These are phyloP conservation scores for Hypomecis atomaria DNA, from an alignment of 2,888 invertebrate species.

Conservation along the genomic window DNA sequence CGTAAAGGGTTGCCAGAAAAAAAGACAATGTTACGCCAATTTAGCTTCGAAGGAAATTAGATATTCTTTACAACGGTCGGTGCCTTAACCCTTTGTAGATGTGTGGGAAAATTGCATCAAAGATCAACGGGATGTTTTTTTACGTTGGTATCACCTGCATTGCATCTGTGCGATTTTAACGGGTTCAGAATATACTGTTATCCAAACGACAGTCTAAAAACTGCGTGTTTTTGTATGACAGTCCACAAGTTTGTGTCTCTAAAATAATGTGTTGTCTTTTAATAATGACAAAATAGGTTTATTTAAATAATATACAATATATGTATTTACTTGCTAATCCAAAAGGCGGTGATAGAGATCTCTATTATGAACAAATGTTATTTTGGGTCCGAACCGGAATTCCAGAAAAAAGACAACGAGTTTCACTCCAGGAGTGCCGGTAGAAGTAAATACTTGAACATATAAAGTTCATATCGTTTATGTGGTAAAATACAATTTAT, in stretches of 20 bases:
- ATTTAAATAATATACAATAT: no score
- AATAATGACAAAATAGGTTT: no score
- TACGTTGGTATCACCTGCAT: conserved; percentile 52
- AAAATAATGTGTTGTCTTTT: no score
- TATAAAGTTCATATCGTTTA: no score
- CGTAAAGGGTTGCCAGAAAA: conserved; percentile 67
- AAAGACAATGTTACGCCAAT: conserved; percentile 82
- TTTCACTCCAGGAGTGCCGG: no score
- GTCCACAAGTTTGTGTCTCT: no score
- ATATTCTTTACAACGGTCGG: conserved; percentile 79
- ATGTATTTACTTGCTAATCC: no score
- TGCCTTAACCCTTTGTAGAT: conserved; percentile 74
- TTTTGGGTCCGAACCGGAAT: no score
- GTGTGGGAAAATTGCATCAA: conserved; percentile 76
- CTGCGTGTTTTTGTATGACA: background rate
- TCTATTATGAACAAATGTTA: no score
- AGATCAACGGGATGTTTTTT: conserved; percentile 56
- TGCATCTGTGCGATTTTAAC: conserved; percentile 40
- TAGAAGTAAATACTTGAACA: no score
- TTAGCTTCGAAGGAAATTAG: conserved; percentile 84
- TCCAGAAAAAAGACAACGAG: background rate
- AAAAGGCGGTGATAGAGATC: no score
- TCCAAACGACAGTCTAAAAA: background rate
- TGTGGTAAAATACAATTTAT: no score
- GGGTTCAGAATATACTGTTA: conserved; percentile 20